Evolutionary conservation across 2,888 invertebrate genomes (phyloP).

Genomic region (Drosophila borealis): DNA sequence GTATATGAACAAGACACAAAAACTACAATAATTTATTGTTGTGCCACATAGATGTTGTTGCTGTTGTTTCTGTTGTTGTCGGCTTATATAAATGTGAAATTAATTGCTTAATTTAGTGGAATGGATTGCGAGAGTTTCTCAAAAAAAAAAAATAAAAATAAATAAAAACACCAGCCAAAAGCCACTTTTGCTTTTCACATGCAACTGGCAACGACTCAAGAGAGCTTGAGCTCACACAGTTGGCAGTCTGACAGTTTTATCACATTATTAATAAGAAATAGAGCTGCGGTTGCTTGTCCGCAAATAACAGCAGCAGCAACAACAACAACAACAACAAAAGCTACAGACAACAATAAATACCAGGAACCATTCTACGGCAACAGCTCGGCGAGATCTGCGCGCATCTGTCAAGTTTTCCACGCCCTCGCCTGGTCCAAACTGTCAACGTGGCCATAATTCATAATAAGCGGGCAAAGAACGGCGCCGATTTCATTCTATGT

Average conservation of each 20-base stretch:
- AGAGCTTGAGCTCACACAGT: conserved; percentile 57
- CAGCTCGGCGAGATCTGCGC: conserved; percentile 58
- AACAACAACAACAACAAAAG: conserved; percentile 7
- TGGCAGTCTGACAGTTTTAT: conserved; percentile 73
- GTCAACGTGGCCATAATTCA: conserved; percentile 80
- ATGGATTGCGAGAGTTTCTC: conserved; percentile 72
- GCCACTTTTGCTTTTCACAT: conserved; percentile 55
- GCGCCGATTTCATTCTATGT: conserved; percentile 60
- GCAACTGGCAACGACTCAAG: conserved; percentile 32
- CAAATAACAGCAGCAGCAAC: conserved; percentile 15
- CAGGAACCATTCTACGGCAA: conserved; percentile 44
- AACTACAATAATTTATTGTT: conserved; percentile 70
- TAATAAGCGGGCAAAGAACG: conserved; percentile 63
- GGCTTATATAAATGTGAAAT: conserved; percentile 77
- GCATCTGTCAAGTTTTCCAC: conserved; percentile 80
- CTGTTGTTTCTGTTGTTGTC: conserved; percentile 59
- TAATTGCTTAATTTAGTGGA: conserved; percentile 81
- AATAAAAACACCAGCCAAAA: conserved; percentile 18
- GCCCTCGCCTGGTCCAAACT: conserved; percentile 77
- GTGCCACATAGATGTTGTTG: conserved; percentile 38
- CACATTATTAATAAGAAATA: conserved; percentile 79
- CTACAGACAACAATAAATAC: conserved; percentile 46
- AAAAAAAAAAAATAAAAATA: conserved; percentile 17
- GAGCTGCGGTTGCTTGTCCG: conserved; percentile 51
- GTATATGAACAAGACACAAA: conserved; percentile 29